These are phyloP conservation scores for Lobophora halterata DNA, from an alignment of 2,888 invertebrate species.

Conservation along the genomic window DNA sequence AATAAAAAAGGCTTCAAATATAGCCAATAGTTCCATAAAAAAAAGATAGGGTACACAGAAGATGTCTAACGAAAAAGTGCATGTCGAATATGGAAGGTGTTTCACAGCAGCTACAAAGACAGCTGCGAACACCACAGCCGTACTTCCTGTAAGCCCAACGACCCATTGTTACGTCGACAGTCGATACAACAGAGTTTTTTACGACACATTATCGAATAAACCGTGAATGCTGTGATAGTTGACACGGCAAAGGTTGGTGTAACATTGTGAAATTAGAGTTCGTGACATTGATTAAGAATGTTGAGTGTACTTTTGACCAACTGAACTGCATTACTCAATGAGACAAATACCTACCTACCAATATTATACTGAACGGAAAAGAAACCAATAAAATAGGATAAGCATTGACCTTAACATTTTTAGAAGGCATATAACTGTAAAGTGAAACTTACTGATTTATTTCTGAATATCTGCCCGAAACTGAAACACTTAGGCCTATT, in stretches of 20 bases:
- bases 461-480: constrained; percentile 11
- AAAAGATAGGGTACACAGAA: constrained; percentile 4
- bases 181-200: constrained; percentile 50
- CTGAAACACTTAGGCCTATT: constrained; percentile 18
- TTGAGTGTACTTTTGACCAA: constrained; percentile 21
- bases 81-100: constrained; percentile 33
- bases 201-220: constrained; percentile 50
- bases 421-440: constrained; percentile 10
- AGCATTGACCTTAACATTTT: constrained; percentile 21
- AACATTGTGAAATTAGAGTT: constrained; percentile 41
- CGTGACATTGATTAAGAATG: constrained; percentile 39
- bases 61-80: constrained; percentile 17
- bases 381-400: constrained; percentile 15
- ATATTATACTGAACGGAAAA: constrained; percentile 10
- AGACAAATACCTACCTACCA: constrained; percentile 18
- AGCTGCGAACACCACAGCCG: constrained; percentile 62
- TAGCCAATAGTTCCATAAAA: neutral
- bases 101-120: constrained; percentile 36
- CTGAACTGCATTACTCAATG: constrained; percentile 13
- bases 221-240: constrained; percentile 33
- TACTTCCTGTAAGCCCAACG: constrained; percentile 66
- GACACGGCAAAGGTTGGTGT: constrained; percentile 33
- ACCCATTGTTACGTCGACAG: constrained; percentile 60
- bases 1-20: no score
- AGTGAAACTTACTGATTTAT: neutral